Percentiles rank a stretch among this genome's conserved stretches.
phyloP scores from a whole-genome alignment of 2,113 vertebrate genomes.

The Bos javanicus region DNA sequence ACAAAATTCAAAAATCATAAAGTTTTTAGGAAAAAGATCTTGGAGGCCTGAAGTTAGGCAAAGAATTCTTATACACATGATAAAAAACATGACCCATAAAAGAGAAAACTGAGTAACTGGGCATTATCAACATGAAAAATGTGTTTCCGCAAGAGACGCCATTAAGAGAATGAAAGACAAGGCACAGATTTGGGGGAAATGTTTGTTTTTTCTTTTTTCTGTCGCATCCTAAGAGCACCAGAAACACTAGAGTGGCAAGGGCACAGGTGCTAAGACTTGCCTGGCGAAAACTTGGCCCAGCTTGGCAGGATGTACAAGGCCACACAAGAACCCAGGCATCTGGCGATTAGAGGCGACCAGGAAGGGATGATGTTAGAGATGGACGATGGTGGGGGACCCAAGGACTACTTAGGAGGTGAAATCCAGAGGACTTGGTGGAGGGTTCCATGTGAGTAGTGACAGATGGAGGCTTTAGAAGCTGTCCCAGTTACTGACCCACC shows the following conservation, averaged over 20 bases:
- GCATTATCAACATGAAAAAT: neutral
- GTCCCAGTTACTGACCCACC: neutral
- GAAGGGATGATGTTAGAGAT: neutral
- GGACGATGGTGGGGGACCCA: neutral
- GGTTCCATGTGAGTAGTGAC: neutral
- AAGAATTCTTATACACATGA: neutral
- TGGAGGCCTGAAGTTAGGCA: neutral
- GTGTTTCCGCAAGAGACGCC: neutral
- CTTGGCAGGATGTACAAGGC: neutral
- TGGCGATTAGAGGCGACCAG: neutral
- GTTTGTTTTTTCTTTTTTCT: neutral
- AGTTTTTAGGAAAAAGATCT: neutral
- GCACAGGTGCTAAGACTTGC: rapidly evolving
- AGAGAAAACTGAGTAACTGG: neutral
- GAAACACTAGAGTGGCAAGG: neutral
- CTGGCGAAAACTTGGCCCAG: neutral
- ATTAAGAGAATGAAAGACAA: neutral
- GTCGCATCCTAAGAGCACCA: neutral
- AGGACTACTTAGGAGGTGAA: neutral
- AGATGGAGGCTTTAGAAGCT: too few relatives aligned
- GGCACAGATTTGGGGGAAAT: neutral
- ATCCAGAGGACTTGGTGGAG: neutral
- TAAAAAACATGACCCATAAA: neutral
- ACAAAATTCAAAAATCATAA: neutral
- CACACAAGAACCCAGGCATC: neutral